Evolutionary conservation across 2,888 invertebrate genomes (phyloP), one percentile per base, ranked within the genome.

Genomic region (Nomada goodeniana): DNA sequence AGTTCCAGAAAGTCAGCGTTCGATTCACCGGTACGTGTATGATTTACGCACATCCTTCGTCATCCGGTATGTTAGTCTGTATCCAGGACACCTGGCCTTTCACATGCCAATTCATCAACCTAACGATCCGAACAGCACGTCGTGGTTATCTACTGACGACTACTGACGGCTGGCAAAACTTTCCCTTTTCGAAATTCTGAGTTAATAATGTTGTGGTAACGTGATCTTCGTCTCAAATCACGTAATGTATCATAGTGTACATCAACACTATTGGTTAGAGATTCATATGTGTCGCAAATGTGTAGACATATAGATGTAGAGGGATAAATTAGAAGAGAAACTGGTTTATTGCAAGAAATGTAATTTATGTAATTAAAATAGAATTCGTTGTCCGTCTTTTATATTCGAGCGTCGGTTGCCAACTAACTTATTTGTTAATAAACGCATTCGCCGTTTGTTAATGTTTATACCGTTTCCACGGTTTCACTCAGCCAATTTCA

Each of bases 11-110:
- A 87, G 81, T 88, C 86, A 83, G 86, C 86, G 88, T 74, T 80
- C 76, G 73, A 75, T 74, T 76, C 80, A 82, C 69, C 65, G 76
- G 75, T 80, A 81, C 71, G 76, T 80, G 75, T 75, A 69, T 87
- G 88, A 87, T 87, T 87, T 87, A 87, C 84, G 78, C 79, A 52
- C 76, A 78, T 82, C 88, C 77, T 88, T 82, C 86, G 81, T 87
- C 88, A 87, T 88, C 65, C 76, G 68, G 67, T 47, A 63, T 60
- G 61, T 68, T 52, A 60, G 60, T 29, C 72, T 74, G 61, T 70
- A 76, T 76, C 63, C 70, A 55, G 52, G 60, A 60, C 80, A 82
- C 69, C 72, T 83, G 79, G 77, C 72, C 77, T 77, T 82, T 77
- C 67, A 50, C 60, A 65, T 67, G 73, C 61, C 85, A 77, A 86